Evolutionary conservation across 2,888 invertebrate genomes (phyloP).

Genomic region (Tillus elongatus): DNA sequence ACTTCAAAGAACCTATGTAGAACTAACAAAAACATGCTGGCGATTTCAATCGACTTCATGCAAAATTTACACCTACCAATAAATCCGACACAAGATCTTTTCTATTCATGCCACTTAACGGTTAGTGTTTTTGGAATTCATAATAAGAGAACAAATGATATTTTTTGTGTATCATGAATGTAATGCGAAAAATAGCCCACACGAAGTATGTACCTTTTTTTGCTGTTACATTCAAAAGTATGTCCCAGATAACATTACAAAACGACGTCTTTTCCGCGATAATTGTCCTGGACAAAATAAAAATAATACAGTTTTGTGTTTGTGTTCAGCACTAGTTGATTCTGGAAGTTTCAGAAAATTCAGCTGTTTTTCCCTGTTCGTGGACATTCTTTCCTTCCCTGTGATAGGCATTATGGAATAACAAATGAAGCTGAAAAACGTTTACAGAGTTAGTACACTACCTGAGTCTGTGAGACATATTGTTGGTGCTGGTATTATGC

Average conservation of each 20-base stretch:
- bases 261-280: conserved; percentile 2
- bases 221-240: not conserved
- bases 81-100: conserved; percentile 3
- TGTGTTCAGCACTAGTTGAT: conserved; percentile 3
- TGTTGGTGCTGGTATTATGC: not conserved
- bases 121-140: conserved; percentile 2
- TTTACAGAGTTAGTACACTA: conserved; percentile 2
- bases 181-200: not conserved
- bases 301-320: not conserved
- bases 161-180: conserved; percentile 2
- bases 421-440: not conserved
- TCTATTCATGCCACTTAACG: conserved; percentile 2
- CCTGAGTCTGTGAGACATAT: conserved; percentile 1
- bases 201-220: conserved; percentile 1
- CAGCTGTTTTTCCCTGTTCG: not conserved
- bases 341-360: conserved; percentile 3
- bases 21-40: conserved; percentile 3
- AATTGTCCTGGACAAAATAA: conserved; percentile 2
- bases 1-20: conserved; percentile 2
- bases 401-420: conserved; percentile 1
- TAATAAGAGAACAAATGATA: conserved; percentile 1
- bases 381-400: conserved; percentile 2
- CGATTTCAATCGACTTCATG: conserved; percentile 1
- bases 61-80: not conserved
- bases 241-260: conserved; percentile 1